These are phyloP conservation scores for Tetrax tetrax DNA, from an alignment of 2,113 vertebrate species.

Conservation along the genomic window DNA sequence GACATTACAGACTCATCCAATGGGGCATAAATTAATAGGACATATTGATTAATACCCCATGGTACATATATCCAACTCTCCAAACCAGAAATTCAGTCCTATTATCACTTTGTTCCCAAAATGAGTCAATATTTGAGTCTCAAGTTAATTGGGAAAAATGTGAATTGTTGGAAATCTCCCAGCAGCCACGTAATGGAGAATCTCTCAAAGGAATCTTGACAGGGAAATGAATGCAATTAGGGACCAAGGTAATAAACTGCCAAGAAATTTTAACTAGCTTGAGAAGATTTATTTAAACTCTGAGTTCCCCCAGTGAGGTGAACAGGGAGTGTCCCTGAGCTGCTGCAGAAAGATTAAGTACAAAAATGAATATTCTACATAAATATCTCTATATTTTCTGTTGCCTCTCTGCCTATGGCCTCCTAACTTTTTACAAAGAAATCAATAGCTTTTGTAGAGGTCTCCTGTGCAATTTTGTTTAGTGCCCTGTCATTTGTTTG, in stretches of 20 bases:
- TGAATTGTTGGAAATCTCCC: neutral
- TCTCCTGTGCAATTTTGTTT: neutral
- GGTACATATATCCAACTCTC: neutral
- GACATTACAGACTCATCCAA: neutral
- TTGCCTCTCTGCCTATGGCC: neutral
- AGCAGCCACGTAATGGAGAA: neutral
- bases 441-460: neutral
- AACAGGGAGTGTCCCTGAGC: neutral
- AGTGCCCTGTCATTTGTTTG: neutral
- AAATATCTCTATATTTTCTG: neutral
- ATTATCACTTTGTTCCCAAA: neutral
- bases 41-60: neutral
- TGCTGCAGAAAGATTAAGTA: neutral
- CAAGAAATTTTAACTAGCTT: conserved; percentile 44
- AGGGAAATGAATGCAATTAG: conserved; percentile 58
- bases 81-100: neutral
- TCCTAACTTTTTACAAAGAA: neutral
- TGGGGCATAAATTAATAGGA: neutral
- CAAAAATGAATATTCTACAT: neutral
- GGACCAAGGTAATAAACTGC: conserved; percentile 30
- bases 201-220: neutral
- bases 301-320: neutral
- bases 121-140: conserved; percentile 18
- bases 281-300: conserved; percentile 53
- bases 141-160: conserved; percentile 41